These are phyloP conservation scores for Rhingia rostrata DNA, from an alignment of 2,888 invertebrate genomes.

Conservation along the genomic window DNA sequence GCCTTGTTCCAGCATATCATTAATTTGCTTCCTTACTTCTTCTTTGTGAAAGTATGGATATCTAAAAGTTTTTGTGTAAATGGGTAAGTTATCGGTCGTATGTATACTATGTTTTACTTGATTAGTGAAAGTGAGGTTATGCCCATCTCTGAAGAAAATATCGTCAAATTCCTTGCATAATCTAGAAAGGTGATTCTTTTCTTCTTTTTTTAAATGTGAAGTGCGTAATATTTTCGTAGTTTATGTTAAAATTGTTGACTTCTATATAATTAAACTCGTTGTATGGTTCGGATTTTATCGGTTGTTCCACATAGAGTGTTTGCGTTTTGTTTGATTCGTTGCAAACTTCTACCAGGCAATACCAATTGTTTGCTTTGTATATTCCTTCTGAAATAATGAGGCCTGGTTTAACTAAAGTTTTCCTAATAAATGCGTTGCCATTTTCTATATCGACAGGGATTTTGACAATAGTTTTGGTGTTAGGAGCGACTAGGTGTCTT, in stretches of 20 bases:
- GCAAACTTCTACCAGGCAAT: background rate
- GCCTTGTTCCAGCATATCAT: conserved; percentile 35
- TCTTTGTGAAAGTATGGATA: conserved; percentile 28
- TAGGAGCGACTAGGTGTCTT: conserved; percentile 3
- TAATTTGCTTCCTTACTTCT: conserved; percentile 40
- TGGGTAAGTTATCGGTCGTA: conserved; percentile 13
- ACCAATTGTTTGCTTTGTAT: conserved; percentile 15
- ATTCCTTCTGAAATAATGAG: conserved; percentile 15
- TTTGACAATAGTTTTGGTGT: conserved; percentile 12
- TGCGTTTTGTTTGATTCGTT: background rate
- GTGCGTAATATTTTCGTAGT: conserved; percentile 4
- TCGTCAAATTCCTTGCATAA: conserved; percentile 24
- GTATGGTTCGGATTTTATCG: background rate
- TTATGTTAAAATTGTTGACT: background rate
- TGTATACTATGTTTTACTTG: conserved; percentile 28
- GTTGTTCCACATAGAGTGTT: conserved; percentile 10
- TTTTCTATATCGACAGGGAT: background rate
- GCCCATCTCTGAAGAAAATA: conserved; percentile 29
- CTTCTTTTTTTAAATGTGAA: conserved; percentile 6
- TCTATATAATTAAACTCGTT: background rate
- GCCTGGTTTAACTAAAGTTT: background rate
- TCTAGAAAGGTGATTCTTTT: conserved; percentile 4
- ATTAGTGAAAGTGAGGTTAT: conserved; percentile 8
- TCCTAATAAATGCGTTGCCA: background rate
- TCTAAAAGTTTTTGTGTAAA: conserved; percentile 11